Conservation (phyloP, 2,797 vertebrate species). For the Phalanger gymnotis region DNA sequence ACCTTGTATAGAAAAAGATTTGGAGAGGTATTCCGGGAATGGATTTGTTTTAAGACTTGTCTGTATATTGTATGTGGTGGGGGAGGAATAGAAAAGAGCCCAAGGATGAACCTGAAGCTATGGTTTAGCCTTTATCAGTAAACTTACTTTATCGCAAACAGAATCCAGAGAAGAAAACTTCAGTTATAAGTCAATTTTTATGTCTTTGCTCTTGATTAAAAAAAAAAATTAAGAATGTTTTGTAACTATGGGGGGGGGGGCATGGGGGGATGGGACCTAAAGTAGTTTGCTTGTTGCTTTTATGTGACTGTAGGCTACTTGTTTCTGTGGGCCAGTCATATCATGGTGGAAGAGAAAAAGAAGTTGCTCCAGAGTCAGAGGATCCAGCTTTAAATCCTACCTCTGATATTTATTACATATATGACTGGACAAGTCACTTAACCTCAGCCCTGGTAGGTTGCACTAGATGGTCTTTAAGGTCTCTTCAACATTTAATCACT, state of each 20-base stretch:
- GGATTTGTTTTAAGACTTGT: neutral
- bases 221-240: neutral
- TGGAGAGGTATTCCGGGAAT: neutral
- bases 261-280: too few species aligned
- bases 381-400: neutral
- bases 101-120: neutral
- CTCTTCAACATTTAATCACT: neutral
- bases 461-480: neutral
- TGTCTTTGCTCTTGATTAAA: neutral
- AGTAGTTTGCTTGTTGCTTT: neutral
- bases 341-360: neutral
- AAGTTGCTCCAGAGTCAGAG: neutral
- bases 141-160: neutral
- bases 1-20: neutral
- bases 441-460: neutral
- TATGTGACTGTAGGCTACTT: neutral
- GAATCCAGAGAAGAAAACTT: neutral
- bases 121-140: neutral
- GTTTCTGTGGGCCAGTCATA: neutral
- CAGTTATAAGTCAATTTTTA: too few species aligned
- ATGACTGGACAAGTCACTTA: neutral
- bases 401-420: neutral
- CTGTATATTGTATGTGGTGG: neutral
- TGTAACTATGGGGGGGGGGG: neutral
- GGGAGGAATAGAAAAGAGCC: neutral